These are phyloP conservation scores for Papilio machaon DNA, from an alignment of 1,140 invertebrate genomes.

Conservation along the genomic window DNA sequence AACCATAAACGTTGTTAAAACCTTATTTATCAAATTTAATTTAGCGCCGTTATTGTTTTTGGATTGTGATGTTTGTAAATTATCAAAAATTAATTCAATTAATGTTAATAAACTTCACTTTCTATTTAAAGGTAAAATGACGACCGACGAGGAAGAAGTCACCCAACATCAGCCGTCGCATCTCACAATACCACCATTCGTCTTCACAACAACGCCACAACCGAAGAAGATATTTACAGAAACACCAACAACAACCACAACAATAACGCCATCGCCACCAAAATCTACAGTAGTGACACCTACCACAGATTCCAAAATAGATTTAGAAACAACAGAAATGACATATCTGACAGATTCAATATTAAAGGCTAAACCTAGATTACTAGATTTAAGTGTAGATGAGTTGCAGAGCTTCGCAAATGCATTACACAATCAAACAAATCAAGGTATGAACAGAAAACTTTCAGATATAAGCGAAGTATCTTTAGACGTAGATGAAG, in stretches of 20 bases:
- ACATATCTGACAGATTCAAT: slow-evolving; percentile 48
- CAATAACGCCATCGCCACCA: slow-evolving; percentile 43
- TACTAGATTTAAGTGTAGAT: slow-evolving; percentile 72
- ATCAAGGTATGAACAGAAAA: slow-evolving; percentile 56
- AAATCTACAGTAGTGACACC: slow-evolving; percentile 41
- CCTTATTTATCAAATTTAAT: neutral
- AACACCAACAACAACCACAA: slow-evolving; percentile 35
- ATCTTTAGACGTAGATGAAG: slow-evolving; percentile 71
- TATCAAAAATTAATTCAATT: neutral
- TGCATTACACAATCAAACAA: slow-evolving; percentile 70
- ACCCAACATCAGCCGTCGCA: slow-evolving; percentile 8
- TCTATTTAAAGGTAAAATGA: slow-evolving; percentile 67
- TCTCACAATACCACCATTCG: slow-evolving; percentile 21
- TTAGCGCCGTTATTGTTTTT: neutral
- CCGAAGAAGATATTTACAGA: slow-evolving; percentile 5
- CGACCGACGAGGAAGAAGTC: slow-evolving; percentile 65
- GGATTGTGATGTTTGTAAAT: neutral
- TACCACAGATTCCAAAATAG: slow-evolving; percentile 48
- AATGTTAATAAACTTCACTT: neutral
- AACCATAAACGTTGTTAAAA: neutral
- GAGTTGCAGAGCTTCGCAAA: slow-evolving; percentile 75
- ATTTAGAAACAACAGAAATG: slow-evolving; percentile 46
- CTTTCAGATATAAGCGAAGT: slow-evolving; percentile 72
- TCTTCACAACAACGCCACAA: slow-evolving; percentile 9
- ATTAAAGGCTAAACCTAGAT: slow-evolving; percentile 64